Conservation (phyloP, 2,113 vertebrate species). For the Zonotrichia leucophrys region DNA sequence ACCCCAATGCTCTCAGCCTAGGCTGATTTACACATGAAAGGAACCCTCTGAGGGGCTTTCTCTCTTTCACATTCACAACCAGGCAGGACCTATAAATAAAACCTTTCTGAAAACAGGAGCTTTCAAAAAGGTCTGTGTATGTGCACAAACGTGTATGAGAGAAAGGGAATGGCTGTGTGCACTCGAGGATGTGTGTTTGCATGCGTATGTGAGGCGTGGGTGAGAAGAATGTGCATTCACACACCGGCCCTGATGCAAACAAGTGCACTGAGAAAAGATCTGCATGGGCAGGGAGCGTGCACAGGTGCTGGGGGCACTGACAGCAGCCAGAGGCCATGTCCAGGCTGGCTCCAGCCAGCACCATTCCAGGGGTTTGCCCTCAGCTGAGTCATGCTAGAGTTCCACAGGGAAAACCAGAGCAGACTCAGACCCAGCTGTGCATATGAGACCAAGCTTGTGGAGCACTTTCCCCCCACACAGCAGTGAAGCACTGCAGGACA, state of each 20-base stretch:
- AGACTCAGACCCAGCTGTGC: background rate
- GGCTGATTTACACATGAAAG: slow-evolving; percentile 85
- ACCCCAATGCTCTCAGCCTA: slow-evolving; percentile 69
- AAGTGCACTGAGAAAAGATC: background rate
- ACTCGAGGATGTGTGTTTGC: slow-evolving; percentile 41
- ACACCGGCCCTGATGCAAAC: background rate
- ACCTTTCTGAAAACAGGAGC: slow-evolving; percentile 71
- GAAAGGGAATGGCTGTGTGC: slow-evolving; percentile 31
- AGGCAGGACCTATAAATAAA: slow-evolving; percentile 79
- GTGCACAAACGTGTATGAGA: slow-evolving; percentile 1
- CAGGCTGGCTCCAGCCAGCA: background rate
- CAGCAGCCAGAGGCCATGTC: background rate
- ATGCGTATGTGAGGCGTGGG: background rate
- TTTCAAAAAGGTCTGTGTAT: slow-evolving; percentile 67
- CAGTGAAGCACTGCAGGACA: background rate
- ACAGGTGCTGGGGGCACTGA: background rate
- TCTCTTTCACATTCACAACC: slow-evolving; percentile 76
- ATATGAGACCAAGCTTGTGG: background rate
- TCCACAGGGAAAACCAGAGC: background rate
- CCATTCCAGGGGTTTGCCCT: background rate
- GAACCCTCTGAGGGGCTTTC: slow-evolving; percentile 67
- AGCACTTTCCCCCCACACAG: background rate
- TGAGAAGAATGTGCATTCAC: background rate
- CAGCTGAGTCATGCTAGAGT: background rate
- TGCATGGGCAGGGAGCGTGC: background rate